Evolutionary conservation across 2,888 invertebrate genomes (phyloP).

Genomic region (Acrobasis suavella): DNA sequence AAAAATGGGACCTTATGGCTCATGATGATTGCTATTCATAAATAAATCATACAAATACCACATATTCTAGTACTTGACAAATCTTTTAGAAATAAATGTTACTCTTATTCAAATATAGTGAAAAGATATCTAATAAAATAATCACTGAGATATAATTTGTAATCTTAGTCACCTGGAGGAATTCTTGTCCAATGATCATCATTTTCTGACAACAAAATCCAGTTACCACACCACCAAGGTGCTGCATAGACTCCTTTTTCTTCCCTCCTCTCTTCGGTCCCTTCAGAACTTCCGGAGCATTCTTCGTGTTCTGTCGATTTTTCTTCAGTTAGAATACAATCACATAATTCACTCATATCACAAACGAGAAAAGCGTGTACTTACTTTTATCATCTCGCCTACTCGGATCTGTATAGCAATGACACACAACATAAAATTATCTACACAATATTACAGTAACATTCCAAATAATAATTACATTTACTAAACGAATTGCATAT

Average conservation of each 20-base stretch:
- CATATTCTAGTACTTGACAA: too few relatives aligned
- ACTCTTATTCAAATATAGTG: too few relatives aligned
- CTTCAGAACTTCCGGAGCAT: slow-evolving; percentile 74
- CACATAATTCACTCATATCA: not conserved
- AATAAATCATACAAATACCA: too few relatives aligned
- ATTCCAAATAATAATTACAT: slow-evolving; percentile 7
- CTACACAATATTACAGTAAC: slow-evolving; percentile 15
- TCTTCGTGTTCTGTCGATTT: slow-evolving; percentile 80
- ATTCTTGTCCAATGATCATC: slow-evolving; percentile 75
- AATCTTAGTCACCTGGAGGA: slow-evolving; percentile 58
- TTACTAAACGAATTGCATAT: not conserved
- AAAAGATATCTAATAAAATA: too few relatives aligned
- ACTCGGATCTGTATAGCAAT: slow-evolving; percentile 17
- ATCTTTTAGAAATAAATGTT: too few relatives aligned
- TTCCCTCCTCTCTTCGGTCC: slow-evolving; percentile 73
- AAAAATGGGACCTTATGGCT: not conserved
- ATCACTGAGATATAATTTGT: too few relatives aligned
- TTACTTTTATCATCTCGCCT: slow-evolving; percentile 17
- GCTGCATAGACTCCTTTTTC: slow-evolving; percentile 90
- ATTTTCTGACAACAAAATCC: slow-evolving; percentile 83
- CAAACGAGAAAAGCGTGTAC: slow-evolving; percentile 13
- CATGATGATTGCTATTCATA: not conserved
- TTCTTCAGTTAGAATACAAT: slow-evolving; percentile 7
- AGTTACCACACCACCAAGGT: slow-evolving; percentile 89
- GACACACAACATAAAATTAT: slow-evolving; percentile 16